A percentile compares a stretch with the other conserved stretches of the same genome.
These are phyloP conservation scores for Diabrotica balteata DNA, from an alignment of 2,888 invertebrate genomes.

Conservation along the genomic window DNA sequence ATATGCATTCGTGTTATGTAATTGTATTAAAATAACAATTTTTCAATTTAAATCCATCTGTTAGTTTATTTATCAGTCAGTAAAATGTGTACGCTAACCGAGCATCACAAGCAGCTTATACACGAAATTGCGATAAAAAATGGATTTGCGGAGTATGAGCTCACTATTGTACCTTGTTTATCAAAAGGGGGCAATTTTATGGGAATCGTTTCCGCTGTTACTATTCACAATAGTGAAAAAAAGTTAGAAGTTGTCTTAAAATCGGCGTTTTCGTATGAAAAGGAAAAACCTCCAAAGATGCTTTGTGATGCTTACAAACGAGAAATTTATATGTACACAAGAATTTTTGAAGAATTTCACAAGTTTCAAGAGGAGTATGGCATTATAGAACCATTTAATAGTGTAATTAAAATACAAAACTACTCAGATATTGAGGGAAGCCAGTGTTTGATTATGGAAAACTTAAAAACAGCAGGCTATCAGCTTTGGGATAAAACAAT, in stretches of 20 bases:
- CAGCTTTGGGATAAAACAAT: conserved; percentile 43
- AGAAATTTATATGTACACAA: conserved; percentile 47
- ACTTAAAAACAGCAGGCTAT: conserved; percentile 44
- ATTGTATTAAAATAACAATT: too few relatives aligned
- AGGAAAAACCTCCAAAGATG: background rate
- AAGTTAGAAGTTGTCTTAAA: conserved; percentile 46
- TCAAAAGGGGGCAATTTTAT: conserved; percentile 40
- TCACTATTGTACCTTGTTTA: conserved; percentile 15
- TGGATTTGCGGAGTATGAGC: conserved; percentile 19
- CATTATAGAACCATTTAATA: conserved; percentile 12
- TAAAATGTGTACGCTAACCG: too few relatives aligned
- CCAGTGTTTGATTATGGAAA: conserved; percentile 46
- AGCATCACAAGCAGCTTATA: conserved; percentile 1
- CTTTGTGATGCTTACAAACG: conserved; percentile 37
- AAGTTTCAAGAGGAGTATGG: conserved; percentile 41
- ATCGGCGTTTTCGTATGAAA: conserved; percentile 47
- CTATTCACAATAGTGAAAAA: conserved; percentile 23
- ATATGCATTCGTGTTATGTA: too few relatives aligned
- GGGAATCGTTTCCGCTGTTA: conserved; percentile 41
- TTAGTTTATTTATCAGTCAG: too few relatives aligned
- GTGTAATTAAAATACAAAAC: conserved; percentile 31
- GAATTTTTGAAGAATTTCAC: conserved; percentile 42
- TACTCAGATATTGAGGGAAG: conserved; percentile 20
- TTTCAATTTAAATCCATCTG: too few relatives aligned
- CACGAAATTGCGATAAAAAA: conserved; percentile 15